Evolutionary conservation across 2,797 vertebrate genomes (phyloP).

Genomic region (Gadopsis bispinosus): DNA sequence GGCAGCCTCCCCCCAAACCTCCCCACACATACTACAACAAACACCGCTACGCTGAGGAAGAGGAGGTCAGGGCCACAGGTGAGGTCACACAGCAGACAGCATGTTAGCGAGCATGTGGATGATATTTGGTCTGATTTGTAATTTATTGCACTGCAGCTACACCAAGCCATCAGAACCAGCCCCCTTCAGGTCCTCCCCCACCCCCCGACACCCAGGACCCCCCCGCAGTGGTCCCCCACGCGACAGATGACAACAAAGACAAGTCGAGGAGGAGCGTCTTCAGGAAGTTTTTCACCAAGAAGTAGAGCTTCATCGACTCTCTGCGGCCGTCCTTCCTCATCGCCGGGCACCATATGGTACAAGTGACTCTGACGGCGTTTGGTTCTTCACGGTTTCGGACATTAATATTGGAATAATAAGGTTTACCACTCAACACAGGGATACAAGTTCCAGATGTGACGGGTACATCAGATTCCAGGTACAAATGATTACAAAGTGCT

Average conservation of each 20-base stretch:
- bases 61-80: slow-evolving; percentile 61
- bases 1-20: slow-evolving; percentile 79
- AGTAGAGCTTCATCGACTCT: slow-evolving; percentile 41
- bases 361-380: neutral
- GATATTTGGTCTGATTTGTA: neutral
- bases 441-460: neutral
- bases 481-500: neutral
- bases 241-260: slow-evolving; percentile 52
- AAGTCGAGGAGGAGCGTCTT: slow-evolving; percentile 74
- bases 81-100: neutral
- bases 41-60: slow-evolving; percentile 69
- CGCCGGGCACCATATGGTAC: neutral
- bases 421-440: neutral
- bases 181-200: slow-evolving; percentile 29
- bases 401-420: neutral
- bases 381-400: neutral
- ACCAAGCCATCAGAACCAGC: neutral
- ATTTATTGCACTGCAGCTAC: slow-evolving; percentile 15
- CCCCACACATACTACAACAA: slow-evolving; percentile 82
- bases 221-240: neutral
- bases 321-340: neutral
- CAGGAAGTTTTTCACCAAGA: slow-evolving; percentile 82
- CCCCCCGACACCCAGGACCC: slow-evolving; percentile 16
- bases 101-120: neutral
- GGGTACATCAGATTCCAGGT: neutral